Conservation (phyloP, 2,113 vertebrate species). For the Charadrius vociferus region DNA sequence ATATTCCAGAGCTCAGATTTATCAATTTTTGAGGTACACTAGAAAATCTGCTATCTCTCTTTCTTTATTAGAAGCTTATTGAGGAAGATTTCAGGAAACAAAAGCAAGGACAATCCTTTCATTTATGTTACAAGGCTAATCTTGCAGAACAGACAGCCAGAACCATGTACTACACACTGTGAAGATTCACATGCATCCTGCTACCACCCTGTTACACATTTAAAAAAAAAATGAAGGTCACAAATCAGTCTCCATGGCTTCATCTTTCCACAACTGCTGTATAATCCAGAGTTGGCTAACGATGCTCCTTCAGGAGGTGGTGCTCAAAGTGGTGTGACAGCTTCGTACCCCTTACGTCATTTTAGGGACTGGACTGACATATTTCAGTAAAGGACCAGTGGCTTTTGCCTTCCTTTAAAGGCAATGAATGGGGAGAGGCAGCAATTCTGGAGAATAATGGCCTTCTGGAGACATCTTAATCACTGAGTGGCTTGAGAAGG, state of each 20-base stretch:
- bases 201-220: fast-evolving
- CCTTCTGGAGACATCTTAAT: not conserved
- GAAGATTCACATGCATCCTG: not conserved
- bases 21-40: not conserved
- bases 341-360: not conserved
- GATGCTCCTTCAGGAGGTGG: fast-evolving
- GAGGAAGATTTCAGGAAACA: not conserved
- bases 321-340: not conserved
- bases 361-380: not conserved
- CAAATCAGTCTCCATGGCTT: not conserved
- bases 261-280: not conserved
- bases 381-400: not conserved
- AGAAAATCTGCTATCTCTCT: not conserved
- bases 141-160: not conserved
- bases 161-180: not conserved
- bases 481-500: not conserved
- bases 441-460: not conserved
- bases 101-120: fast-evolving
- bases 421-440: not conserved
- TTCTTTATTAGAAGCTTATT: not conserved
- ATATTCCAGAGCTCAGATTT: not conserved
- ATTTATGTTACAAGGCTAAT: not conserved
- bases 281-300: fast-evolving
- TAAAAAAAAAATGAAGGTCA: not conserved
- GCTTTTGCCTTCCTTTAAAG: not conserved